Conservation (phyloP, 1,140 invertebrate genomes). For the Drosophila willistoni region DNA sequence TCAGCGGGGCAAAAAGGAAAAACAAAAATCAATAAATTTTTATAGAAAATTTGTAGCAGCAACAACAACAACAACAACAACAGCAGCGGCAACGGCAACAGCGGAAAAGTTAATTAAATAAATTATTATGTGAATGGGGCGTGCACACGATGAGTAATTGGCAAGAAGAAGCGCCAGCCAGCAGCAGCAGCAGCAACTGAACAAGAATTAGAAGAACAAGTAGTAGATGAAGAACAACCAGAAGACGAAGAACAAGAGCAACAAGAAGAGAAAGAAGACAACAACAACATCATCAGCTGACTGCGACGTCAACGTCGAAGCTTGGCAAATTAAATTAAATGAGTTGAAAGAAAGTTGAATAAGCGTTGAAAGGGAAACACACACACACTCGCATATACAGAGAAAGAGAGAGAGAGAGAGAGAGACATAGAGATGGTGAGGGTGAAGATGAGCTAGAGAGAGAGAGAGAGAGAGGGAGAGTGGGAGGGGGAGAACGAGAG, state of each 20-base stretch:
- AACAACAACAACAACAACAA: background rate
- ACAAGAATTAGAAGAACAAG: slow-evolving; percentile 7
- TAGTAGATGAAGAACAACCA: background rate
- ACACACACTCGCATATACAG: slow-evolving; percentile 29
- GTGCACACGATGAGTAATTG: slow-evolving; percentile 81
- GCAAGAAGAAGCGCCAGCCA: slow-evolving; percentile 52
- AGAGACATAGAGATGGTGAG: no score
- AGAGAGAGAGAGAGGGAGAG: slow-evolving; percentile 8
- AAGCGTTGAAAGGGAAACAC: slow-evolving; percentile 44
- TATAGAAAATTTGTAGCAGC: slow-evolving; percentile 74
- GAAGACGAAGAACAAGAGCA: background rate
- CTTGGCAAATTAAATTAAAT: slow-evolving; percentile 81
- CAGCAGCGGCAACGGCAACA: slow-evolving; percentile 26
- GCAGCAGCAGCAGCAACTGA: slow-evolving; percentile 3
- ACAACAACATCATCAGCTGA: slow-evolving; percentile 10
- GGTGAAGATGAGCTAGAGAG: slow-evolving; percentile 12
- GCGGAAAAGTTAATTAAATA: slow-evolving; percentile 82
- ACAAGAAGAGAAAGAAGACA: slow-evolving; percentile 1
- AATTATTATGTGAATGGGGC: slow-evolving; percentile 82
- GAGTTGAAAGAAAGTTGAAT: slow-evolving; percentile 82
- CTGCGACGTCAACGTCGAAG: slow-evolving; percentile 51
- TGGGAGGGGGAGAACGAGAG: background rate
- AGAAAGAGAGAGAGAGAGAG: slow-evolving; percentile 13
- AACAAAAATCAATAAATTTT: slow-evolving; percentile 73
- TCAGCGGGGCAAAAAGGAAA: background rate